A percentile compares a stretch with the other conserved stretches of the same genome.
phyloP scores from a whole-genome alignment of 2,113 vertebrate genomes.

The Trogon melanurus region DNA sequence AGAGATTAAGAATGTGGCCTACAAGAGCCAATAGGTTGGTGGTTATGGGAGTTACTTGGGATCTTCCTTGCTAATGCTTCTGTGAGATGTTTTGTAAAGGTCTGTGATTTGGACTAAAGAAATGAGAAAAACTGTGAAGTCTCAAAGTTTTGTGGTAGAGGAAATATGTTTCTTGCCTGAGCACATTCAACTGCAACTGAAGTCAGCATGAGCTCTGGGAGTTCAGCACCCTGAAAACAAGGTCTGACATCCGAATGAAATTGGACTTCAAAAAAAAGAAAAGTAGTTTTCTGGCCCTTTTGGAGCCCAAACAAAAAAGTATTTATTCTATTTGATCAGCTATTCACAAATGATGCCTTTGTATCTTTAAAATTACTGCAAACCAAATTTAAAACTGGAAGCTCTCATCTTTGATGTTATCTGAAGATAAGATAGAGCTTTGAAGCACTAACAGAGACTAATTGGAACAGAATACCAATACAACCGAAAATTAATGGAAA shows the following conservation, averaged over 20 bases:
- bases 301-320: slow-evolving; percentile 65
- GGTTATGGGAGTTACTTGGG: neutral
- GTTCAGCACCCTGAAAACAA: slow-evolving; percentile 21
- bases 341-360: slow-evolving; percentile 78
- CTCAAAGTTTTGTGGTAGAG: neutral
- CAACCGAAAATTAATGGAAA: slow-evolving; percentile 63
- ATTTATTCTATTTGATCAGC: slow-evolving; percentile 79
- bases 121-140: neutral
- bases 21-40: neutral
- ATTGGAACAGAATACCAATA: slow-evolving; percentile 74
- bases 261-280: slow-evolving; percentile 67
- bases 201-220: neutral
- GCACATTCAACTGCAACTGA: neutral
- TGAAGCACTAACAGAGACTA: slow-evolving; percentile 72
- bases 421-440: slow-evolving; percentile 74
- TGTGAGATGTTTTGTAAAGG: neutral
- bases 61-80: neutral
- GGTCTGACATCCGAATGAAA: slow-evolving; percentile 58
- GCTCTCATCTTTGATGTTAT: slow-evolving; percentile 78
- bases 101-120: neutral
- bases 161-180: neutral
- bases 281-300: slow-evolving; percentile 66
- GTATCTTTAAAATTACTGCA: slow-evolving; percentile 74
- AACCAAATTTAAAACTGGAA: slow-evolving; percentile 72
- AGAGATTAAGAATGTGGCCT: neutral